Evolutionary conservation across 2,888 invertebrate genomes (phyloP), one percentile per base, ranked within the genome.

Genomic region (Oscheius sp.): DNA sequence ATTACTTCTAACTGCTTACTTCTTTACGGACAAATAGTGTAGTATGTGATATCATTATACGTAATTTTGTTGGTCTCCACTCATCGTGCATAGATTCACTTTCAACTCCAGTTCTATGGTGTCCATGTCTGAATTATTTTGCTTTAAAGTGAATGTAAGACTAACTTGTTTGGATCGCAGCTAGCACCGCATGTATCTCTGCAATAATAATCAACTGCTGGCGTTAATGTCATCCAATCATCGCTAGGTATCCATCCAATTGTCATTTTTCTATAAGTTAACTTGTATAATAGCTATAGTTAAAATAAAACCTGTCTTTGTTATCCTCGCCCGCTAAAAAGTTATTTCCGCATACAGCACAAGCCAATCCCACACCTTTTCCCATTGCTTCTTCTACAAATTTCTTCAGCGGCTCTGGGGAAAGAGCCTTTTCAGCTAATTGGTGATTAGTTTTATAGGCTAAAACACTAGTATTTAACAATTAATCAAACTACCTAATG

Each of bases 151-250:
- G n/a, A 25, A 33, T 31, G 3, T 12, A 42, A 42, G n/a, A 20
- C 58, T 12, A 12, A 71, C 71, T 48, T 69, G 37, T 74, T 63
- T 17, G 80, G 78, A 73, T 78, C 78, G 65, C 80, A 80, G 8
- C 63, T 67, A 10, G 77, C 75, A 12, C 78, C 80, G 65, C 82
- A 80, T 50, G 76, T 74, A 42, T 81, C 80, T 37, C 78, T 50
- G 53, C 83, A 83, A 65, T 72, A 83, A 55, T 76, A 82, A 27
- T 82, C 83, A n/a, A 77, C 76, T 1, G 75, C 74, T 8, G 81
- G 81, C 2, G 76, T 70, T 1, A 79, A 79, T 12, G 75, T 66
- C 33, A 83, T 65, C 72, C 80, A 84, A 34, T 83, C 84, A 55
- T 84, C 84, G 29, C 75, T 70, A 1, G 80, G 79, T 12, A 76